A percentile compares a stretch with the other conserved stretches of the same genome.
These are phyloP conservation scores for Pungitius pungitius DNA, from an alignment of 2,113 vertebrate genomes.

Conservation along the genomic window DNA sequence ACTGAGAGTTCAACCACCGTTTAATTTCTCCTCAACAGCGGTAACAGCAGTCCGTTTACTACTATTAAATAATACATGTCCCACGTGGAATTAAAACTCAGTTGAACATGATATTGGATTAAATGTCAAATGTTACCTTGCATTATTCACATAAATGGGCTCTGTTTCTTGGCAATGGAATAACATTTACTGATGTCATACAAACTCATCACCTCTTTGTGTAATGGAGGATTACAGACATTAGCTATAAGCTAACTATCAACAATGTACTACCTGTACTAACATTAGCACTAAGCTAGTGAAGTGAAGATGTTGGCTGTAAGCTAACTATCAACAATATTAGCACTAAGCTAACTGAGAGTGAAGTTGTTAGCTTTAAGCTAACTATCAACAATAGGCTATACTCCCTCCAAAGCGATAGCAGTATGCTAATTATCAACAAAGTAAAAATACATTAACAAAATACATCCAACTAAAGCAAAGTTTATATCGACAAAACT, in stretches of 20 bases:
- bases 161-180: not conserved
- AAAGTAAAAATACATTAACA: not conserved
- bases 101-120: not conserved
- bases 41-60: constrained; percentile 3
- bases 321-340: not conserved
- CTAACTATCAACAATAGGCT: not conserved
- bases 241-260: too few species aligned
- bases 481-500: not conserved
- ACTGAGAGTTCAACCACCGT: constrained; percentile 4
- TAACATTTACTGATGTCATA: not conserved
- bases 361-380: not conserved
- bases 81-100: not conserved
- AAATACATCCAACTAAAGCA: not conserved
- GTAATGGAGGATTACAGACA: too few species aligned
- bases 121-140: not conserved
- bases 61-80: not conserved
- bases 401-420: too few species aligned
- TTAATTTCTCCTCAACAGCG: not conserved
- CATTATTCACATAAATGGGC: not conserved
- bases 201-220: too few species aligned
- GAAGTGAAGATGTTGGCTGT: not conserved
- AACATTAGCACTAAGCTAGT: too few species aligned
- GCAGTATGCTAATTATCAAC: not conserved
- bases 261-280: too few species aligned
- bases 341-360: too few species aligned